Base-by-base conservation (phyloP, 2,113 vertebrate species). In the Pheucticus melanocephalus region DNA sequence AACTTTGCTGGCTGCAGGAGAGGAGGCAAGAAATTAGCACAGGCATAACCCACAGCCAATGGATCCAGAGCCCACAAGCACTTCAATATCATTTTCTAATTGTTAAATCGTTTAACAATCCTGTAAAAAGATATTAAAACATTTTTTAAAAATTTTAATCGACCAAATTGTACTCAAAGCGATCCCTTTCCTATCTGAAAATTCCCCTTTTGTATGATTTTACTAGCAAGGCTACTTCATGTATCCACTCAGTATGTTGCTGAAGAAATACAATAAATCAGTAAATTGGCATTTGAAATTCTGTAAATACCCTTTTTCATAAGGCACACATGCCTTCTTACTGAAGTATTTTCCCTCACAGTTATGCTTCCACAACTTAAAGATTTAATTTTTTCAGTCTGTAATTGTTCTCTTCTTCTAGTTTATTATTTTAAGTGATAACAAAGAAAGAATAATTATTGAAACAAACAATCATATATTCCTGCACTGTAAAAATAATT, bases 1-100 rank as follows among this genome's bases (percentile, higher is more conserved):
- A 60, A 47, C 48, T 82, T 48, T 2, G 15, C 48, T 56, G 63
- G 57, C 53, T 80, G 44, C 50, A 48, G 76, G 75, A 72, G 6
- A 3, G 28, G 11, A 83, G 24, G 53, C 35, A 56, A 90, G 44
- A 79, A 85, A 70, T 13, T 6, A 30, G 24, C 48, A 22, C 12
- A 37, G 39, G 24, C 17, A 39, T 47, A 56, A 64, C 10, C 18
- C 17, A 45, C 0, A 50, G 45, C 47, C 42, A 81, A 47, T 4
- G 4, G 21, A 48, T 5, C 1, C 0, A 23, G 30, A 71, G 45
- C 21, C 69, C 51, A 10, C 0, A 0, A 35, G 37, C 35, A 70
- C 15, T 28, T 77, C 8, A 13, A 47, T 0, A 0, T 31, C 0
- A 12, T 56, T 31, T 82, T 54, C 30, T 14, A 75, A 54, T 25